A percentile compares a stretch with the other conserved stretches of the same genome.
Evolutionary conservation across 1,140 invertebrate species (phyloP).

Genomic region (Dreissena rostriformis): DNA sequence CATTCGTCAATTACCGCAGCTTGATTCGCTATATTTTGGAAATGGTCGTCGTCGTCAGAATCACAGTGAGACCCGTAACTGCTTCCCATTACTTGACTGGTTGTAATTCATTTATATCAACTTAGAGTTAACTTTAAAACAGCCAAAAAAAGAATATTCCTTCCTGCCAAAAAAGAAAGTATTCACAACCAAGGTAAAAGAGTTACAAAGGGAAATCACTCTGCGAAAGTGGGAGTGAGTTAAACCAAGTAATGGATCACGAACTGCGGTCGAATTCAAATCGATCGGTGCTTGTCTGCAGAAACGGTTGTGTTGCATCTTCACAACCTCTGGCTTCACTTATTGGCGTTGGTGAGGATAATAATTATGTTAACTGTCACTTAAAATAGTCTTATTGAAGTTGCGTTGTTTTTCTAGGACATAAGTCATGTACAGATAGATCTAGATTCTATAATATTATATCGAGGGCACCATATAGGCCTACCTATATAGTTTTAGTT

Average conservation of each 20-base stretch:
- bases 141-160: neutral
- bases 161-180: no score
- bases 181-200: no score
- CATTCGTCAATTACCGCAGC: neutral
- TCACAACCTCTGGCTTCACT: slow-evolving; percentile 72
- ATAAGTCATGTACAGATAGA: no score
- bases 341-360: slow-evolving; percentile 71
- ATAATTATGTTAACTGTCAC: neutral
- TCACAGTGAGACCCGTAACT: neutral
- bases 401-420: no score
- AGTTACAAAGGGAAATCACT: no score
- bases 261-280: slow-evolving; percentile 12
- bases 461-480: no score
- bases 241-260: no score
- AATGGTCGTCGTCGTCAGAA: neutral
- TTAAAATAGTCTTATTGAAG: no score
- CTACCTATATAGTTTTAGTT: no score
- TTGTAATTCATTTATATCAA: neutral
- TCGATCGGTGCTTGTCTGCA: slow-evolving; percentile 68
- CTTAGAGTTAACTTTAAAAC: neutral
- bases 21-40: neutral
- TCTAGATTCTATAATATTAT: no score
- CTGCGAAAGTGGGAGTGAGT: no score
- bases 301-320: slow-evolving; percentile 70
- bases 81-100: neutral